Evolutionary conservation across 2,888 invertebrate species (phyloP).

Genomic region (Amphipoea lucens): DNA sequence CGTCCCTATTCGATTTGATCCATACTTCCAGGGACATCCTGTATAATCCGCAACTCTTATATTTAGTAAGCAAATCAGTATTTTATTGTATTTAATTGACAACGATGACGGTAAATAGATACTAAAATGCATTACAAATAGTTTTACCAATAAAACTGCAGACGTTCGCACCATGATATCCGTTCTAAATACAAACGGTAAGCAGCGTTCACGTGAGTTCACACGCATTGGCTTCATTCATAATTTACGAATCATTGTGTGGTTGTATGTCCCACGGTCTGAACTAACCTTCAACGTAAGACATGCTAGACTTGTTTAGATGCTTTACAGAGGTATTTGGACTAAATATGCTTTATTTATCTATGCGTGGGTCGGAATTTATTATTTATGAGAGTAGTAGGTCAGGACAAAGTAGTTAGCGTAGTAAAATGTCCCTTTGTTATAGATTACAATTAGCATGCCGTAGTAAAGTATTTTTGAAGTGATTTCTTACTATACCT

Average conservation of each 20-base stretch:
- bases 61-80: neutral
- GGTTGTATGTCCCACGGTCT: slow-evolving; percentile 49
- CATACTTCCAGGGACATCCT: too few species aligned
- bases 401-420: neutral
- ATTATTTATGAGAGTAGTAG: slow-evolving; percentile 14
- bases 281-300: slow-evolving; percentile 40
- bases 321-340: slow-evolving; percentile 19
- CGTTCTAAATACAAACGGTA: slow-evolving; percentile 54
- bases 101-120: neutral
- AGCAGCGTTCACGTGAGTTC: slow-evolving; percentile 42
- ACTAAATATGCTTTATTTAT: slow-evolving; percentile 31
- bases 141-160: slow-evolving; percentile 37
- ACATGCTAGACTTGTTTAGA: slow-evolving; percentile 31
- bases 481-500: neutral
- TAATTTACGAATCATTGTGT: slow-evolving; percentile 58
- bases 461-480: neutral
- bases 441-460: neutral
- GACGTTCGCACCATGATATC: slow-evolving; percentile 38
- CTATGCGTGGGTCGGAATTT: slow-evolving; percentile 8
- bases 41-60: neutral
- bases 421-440: too few species aligned
- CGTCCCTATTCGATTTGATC: too few species aligned
- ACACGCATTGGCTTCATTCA: slow-evolving; percentile 56
- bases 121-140: slow-evolving; percentile 10
- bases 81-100: neutral